Conservation (phyloP, 1,140 invertebrate species). For the Drosophila orosa region DNA sequence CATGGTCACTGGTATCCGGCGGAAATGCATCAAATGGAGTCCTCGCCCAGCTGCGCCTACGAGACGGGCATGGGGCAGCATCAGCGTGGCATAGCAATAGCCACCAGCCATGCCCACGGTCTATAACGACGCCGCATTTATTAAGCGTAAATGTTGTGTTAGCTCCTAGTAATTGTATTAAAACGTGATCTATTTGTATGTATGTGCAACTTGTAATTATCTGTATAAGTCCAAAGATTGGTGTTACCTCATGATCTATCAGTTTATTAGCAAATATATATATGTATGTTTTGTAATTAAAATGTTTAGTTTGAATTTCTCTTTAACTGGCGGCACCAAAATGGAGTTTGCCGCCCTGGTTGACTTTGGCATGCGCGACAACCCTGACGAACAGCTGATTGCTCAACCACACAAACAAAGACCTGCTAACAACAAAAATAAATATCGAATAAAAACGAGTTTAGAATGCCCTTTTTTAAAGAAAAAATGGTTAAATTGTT, state of each 20-base stretch:
- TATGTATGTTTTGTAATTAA: constrained; percentile 27
- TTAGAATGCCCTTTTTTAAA: neutral
- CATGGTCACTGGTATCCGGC: constrained; percentile 58
- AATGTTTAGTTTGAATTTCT: neutral
- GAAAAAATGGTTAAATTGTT: accelerated
- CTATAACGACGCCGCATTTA: constrained; percentile 40
- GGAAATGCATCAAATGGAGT: constrained; percentile 58
- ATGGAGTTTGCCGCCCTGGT: constrained; percentile 1
- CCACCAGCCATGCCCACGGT: constrained; percentile 57
- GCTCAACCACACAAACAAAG: constrained; percentile 35
- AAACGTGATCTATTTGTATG: constrained; percentile 66
- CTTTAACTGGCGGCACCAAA: constrained; percentile 17
- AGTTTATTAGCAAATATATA: constrained; percentile 49
- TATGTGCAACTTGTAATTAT: constrained; percentile 34
- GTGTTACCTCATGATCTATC: constrained; percentile 41
- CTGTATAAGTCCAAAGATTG: constrained; percentile 71
- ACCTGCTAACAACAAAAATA: constrained; percentile 20
- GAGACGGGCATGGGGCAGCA: constrained; percentile 53
- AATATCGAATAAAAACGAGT: neutral
- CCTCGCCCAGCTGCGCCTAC: constrained; percentile 56
- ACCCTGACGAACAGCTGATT: constrained; percentile 36
- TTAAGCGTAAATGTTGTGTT: constrained; percentile 16
- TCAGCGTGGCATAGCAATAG: constrained; percentile 57
- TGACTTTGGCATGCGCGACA: neutral
- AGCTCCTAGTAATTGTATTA: constrained; percentile 60